Evolutionary conservation across 2,113 vertebrate species (phyloP).

Genomic region (Pavo muticus): DNA sequence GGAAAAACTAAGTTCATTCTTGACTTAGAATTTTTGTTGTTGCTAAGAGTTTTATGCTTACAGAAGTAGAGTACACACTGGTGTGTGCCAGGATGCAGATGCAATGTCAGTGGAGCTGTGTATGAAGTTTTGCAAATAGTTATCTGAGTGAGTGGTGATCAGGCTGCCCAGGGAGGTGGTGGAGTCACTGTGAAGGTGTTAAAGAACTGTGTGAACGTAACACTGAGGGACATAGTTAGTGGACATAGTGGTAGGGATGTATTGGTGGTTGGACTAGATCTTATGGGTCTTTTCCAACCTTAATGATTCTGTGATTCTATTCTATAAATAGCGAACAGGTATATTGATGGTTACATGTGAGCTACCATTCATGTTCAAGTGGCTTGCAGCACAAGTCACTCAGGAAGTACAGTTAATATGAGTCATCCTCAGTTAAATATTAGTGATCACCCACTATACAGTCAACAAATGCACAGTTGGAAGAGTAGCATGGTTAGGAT

Average conservation of each 20-base stretch:
- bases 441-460: background rate
- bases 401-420: background rate
- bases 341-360: fast-evolving
- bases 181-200: too few species aligned
- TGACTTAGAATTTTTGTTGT: background rate
- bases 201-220: too few species aligned
- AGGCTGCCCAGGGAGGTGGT: too few species aligned
- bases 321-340: background rate
- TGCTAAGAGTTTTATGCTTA: background rate
- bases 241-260: too few species aligned
- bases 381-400: background rate
- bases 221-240: too few species aligned
- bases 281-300: too few species aligned
- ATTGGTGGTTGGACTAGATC: too few species aligned
- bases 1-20: background rate
- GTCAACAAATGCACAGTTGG: too few species aligned
- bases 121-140: background rate
- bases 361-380: background rate
- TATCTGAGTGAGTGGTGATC: background rate
- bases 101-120: fast-evolving
- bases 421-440: background rate
- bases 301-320: too few species aligned
- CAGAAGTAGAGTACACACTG: fast-evolving
- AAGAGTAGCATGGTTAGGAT: too few species aligned
- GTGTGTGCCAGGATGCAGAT: background rate